A percentile compares a stretch with the other conserved stretches of the same genome.
Evolutionary conservation across 2,797 vertebrate species (phyloP).

Genomic region (Pangasius djambal): DNA sequence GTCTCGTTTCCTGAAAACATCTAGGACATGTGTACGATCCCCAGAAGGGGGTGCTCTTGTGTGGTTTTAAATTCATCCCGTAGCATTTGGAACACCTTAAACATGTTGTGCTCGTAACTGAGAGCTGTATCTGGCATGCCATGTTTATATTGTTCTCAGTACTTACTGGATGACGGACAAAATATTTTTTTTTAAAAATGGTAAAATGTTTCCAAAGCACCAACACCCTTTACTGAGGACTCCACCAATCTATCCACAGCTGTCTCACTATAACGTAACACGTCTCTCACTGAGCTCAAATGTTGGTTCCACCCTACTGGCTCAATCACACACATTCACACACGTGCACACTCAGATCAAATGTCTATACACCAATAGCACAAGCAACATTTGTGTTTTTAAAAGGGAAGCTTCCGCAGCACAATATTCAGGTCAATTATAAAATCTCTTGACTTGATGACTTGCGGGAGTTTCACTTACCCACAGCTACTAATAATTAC

Average conservation of each 20-base stretch:
- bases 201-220: background rate
- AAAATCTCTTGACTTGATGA: background rate
- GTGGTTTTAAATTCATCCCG: background rate
- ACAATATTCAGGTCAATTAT: background rate
- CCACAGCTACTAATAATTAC: background rate
- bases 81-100: background rate
- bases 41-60: slow-evolving; percentile 45
- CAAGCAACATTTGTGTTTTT: background rate
- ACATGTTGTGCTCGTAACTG: background rate
- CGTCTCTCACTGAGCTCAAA: slow-evolving; percentile 12
- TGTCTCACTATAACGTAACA: slow-evolving; percentile 18
- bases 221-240: background rate
- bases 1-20: background rate
- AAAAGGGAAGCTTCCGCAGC: background rate
- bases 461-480: background rate
- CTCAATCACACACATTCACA: background rate
- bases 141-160: background rate
- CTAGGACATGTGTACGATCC: background rate
- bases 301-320: slow-evolving; percentile 35
- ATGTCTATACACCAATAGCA: background rate
- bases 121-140: background rate
- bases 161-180: background rate
- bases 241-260: slow-evolving; percentile 25
- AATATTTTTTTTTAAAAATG: background rate
- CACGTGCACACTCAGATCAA: background rate